Conservation (phyloP, 2,113 vertebrate genomes). For the Neomonachus schauinslandi region DNA sequence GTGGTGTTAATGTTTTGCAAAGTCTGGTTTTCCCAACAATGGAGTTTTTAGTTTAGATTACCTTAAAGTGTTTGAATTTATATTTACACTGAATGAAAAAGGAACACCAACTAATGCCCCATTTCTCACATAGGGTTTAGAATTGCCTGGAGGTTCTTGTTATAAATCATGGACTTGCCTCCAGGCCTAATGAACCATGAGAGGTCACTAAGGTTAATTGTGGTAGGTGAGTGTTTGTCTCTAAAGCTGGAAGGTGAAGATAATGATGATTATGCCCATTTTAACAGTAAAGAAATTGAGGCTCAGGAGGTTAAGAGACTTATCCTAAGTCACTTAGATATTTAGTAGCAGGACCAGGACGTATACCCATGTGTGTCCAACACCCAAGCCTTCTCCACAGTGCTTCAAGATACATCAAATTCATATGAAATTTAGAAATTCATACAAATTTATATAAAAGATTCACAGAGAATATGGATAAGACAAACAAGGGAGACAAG, state of each 20-base stretch:
- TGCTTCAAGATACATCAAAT: background rate
- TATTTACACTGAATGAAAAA: conserved; percentile 26
- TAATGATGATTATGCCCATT: background rate
- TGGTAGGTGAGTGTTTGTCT: background rate
- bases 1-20: conserved; percentile 35
- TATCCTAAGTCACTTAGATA: background rate
- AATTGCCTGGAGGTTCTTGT: background rate
- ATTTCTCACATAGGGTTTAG: background rate
- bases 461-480: background rate
- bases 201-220: background rate
- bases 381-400: background rate
- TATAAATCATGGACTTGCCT: background rate
- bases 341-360: background rate
- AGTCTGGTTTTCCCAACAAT: conserved; percentile 31
- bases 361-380: background rate
- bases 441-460: background rate
- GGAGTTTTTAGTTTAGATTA: conserved; percentile 8
- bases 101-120: background rate
- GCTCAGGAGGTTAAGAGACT: background rate
- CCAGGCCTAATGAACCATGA: background rate
- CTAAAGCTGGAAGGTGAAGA: background rate
- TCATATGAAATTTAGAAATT: background rate
- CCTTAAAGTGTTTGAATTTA: conserved; percentile 19
- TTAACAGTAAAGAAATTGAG: background rate
- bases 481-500: background rate